Evolutionary conservation across 2,888 invertebrate species (phyloP), one percentile per base, ranked within the genome.

Genomic region (Parapristionchus giblindavisi): DNA sequence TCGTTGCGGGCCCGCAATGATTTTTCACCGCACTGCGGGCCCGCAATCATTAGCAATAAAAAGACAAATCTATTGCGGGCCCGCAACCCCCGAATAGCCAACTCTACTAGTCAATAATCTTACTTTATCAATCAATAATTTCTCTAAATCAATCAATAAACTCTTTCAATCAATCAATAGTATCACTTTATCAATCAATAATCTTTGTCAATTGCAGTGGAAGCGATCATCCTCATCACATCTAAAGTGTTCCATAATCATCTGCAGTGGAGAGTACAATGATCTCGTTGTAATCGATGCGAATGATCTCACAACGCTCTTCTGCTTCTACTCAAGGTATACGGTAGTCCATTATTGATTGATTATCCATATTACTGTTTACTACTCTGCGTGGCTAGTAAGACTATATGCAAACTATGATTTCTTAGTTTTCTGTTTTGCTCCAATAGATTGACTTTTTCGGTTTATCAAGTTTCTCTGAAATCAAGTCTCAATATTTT

Each of bases 281-380:
- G 99, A 99, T 89, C 95, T 99, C 76, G 91, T 96, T 81, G 93
- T 99, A 21, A 94, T 99, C 92, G 96, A 99, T 89, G 96, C 98
- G 0, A 94, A 95, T 87, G 96, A 94, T 76, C 90, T 99, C 82
- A 96, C 96, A 89, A 92, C 96, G 27, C 90, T 96, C 21, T 95
- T 95, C 73, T 61, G 52, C 51, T 51, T 73, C 61, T 36, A 61
- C 36, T 73, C 73, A 6, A 73, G 73, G 73, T 73, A 11, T n/a
- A 36, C 63, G n/a, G 27, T 24, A 56, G 56, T 14, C 56, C 56
- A 24, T 43, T 43, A 43, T 43, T 17, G 8, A 43, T 43, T 43
- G 43, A 43, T 56, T 27, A 27, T 56, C 29, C 3, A 56, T 56
- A n/a, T 56, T 27, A 56, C 60, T 34, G 36, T 60, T n/a, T n/a